Evolutionary conservation across 2,888 invertebrate genomes (phyloP).

Genomic region (Heliconius ethilla): DNA sequence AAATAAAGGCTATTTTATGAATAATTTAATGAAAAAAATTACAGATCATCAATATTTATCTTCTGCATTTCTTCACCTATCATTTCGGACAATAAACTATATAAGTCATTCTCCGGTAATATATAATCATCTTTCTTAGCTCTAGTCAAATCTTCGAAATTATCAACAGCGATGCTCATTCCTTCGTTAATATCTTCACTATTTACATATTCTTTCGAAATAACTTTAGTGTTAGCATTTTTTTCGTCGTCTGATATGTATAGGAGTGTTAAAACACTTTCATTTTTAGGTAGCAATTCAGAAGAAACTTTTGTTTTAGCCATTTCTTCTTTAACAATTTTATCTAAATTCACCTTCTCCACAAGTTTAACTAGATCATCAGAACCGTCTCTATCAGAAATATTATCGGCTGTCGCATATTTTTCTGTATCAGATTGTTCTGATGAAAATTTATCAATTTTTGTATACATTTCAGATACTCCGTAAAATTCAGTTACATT

Average conservation of each 20-base stretch:
- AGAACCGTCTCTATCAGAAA: not conserved
- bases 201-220: slow-evolving; percentile 2
- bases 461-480: slow-evolving; percentile 7
- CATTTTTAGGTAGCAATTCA: slow-evolving; percentile 31
- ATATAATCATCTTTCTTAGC: slow-evolving; percentile 34
- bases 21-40: slow-evolving; percentile 9
- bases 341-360: slow-evolving; percentile 53
- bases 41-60: slow-evolving; percentile 31
- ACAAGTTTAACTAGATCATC: slow-evolving; percentile 53
- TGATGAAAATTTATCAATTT: slow-evolving; percentile 18
- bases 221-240: slow-evolving; percentile 34
- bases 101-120: slow-evolving; percentile 47
- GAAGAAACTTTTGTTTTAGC: slow-evolving; percentile 13
- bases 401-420: slow-evolving; percentile 16
- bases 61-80: slow-evolving; percentile 45
- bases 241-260: slow-evolving; percentile 56
- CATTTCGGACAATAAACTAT: slow-evolving; percentile 48
- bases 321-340: slow-evolving; percentile 46
- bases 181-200: slow-evolving; percentile 36
- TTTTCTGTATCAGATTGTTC: slow-evolving; percentile 15
- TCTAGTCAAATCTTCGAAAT: slow-evolving; percentile 45
- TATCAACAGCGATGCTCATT: slow-evolving; percentile 39
- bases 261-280: slow-evolving; percentile 51
- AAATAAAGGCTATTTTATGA: not conserved
- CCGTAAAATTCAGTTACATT: not conserved